Percentiles rank a stretch among this genome's conserved stretches.
phyloP scores from a whole-genome alignment of 2,113 vertebrate genomes.

The Lathamus discolor region DNA sequence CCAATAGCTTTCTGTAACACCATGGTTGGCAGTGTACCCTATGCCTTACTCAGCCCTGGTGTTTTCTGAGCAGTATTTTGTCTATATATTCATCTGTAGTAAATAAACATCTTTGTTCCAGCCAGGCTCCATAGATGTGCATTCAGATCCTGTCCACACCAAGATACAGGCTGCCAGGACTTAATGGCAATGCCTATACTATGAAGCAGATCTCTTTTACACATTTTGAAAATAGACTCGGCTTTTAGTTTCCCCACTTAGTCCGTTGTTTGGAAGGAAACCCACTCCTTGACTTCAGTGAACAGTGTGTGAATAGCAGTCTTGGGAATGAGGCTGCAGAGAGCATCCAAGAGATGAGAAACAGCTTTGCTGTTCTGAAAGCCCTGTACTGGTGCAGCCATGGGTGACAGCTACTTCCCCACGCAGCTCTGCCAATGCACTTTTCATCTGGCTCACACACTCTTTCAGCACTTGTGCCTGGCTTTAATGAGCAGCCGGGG shows the following conservation, averaged over 20 bases:
- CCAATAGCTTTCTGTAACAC: neutral
- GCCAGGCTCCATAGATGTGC: accelerated
- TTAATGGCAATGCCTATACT: neutral
- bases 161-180: neutral
- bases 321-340: neutral
- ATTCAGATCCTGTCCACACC: neutral
- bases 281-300: neutral
- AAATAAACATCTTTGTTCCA: neutral
- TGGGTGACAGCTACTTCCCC: neutral
- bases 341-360: neutral
- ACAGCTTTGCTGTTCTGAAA: neutral
- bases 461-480: neutral
- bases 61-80: neutral
- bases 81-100: neutral
- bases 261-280: neutral
- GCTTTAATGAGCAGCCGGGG: neutral
- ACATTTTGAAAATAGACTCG: neutral
- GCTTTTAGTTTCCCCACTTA: neutral
- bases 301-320: neutral
- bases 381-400: neutral
- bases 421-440: neutral
- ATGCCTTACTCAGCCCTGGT: neutral
- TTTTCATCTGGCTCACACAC: neutral
- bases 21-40: neutral
- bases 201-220: neutral